Evolutionary conservation across 1,140 invertebrate species (phyloP).

Genomic region (Lepeophtheirus salmonis): DNA sequence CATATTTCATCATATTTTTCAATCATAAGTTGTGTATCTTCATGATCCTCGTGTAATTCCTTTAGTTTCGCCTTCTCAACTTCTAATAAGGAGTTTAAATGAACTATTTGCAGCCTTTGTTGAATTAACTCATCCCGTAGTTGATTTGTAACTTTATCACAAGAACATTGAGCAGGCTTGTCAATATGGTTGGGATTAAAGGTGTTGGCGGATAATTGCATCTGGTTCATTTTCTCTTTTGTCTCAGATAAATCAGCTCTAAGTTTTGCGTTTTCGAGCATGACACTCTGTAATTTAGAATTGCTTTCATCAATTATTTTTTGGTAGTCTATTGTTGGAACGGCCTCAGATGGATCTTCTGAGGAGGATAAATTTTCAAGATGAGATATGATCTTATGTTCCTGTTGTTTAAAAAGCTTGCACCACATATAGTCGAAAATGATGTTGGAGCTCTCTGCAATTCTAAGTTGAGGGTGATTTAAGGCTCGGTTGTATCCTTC

Average conservation of each 20-base stretch:
- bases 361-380: background rate
- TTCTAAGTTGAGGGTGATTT: constrained; percentile 73
- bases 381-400: constrained; percentile 22
- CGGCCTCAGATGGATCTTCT: background rate
- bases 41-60: background rate
- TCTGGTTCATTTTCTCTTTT: too few species aligned
- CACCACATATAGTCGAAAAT: constrained; percentile 91
- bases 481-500: constrained; percentile 75
- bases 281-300: background rate
- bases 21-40: background rate
- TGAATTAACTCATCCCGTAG: background rate
- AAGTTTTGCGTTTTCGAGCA: background rate
- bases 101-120: background rate
- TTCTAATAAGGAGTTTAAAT: background rate
- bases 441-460: constrained; percentile 52
- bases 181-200: background rate
- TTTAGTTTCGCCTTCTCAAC: background rate
- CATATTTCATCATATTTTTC: background rate
- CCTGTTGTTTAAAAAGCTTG: constrained; percentile 47
- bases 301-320: background rate
- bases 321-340: background rate
- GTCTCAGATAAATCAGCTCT: background rate
- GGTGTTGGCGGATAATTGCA: too few species aligned
- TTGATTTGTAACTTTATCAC: background rate
- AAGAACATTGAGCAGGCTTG: background rate